Evolutionary conservation across 2,113 vertebrate genomes (phyloP).

Genomic region (Syrmaticus mikado): DNA sequence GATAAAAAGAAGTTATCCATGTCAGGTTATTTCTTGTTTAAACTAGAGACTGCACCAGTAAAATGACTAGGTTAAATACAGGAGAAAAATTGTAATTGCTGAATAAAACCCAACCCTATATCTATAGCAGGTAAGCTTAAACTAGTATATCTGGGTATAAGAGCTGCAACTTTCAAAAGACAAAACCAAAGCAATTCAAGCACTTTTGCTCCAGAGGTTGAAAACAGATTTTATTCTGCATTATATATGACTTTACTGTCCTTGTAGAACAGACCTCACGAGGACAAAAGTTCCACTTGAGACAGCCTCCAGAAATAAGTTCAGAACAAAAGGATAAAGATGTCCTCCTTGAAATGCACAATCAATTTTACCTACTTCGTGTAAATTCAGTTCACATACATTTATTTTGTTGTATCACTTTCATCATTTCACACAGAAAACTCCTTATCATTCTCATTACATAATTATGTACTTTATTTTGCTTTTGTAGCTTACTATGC

Average conservation of each 20-base stretch:
- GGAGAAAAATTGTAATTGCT: background rate
- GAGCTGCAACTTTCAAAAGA: background rate
- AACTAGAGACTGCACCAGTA: background rate
- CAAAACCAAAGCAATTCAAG: background rate
- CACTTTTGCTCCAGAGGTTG: background rate
- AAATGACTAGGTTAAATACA: background rate
- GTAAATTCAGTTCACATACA: background rate
- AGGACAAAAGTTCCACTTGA: background rate
- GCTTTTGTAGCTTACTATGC: background rate
- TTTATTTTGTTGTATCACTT: background rate
- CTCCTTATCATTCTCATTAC: background rate
- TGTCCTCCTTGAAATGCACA: background rate
- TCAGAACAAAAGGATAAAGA: background rate
- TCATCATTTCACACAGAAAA: background rate
- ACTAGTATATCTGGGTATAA: background rate
- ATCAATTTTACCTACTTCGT: background rate
- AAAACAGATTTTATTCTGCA: background rate
- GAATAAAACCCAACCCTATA: accelerated
- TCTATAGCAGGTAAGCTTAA: background rate
- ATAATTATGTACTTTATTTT: background rate
- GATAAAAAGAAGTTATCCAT: background rate
- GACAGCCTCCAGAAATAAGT: background rate
- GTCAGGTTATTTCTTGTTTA: background rate
- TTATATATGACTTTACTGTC: background rate
- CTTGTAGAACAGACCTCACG: background rate